phyloP scores from a whole-genome alignment of 2,797 vertebrate species.

The Simalia tracyae region DNA sequence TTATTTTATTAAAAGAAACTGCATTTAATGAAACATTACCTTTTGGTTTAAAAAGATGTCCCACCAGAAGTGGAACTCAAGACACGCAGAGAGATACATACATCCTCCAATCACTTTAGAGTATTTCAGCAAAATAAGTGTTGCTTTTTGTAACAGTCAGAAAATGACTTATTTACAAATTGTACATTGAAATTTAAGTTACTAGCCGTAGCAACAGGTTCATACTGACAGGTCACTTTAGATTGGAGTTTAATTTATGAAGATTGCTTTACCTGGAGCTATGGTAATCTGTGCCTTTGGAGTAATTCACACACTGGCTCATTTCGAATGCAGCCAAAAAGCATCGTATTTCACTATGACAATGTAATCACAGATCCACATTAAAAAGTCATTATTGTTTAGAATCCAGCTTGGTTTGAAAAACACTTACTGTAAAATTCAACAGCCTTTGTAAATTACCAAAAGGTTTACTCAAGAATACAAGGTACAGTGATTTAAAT shows the following conservation, averaged over 20 bases:
- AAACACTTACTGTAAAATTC: conserved; percentile 95
- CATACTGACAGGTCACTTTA: conserved; percentile 84
- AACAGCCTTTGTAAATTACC: conserved; percentile 92
- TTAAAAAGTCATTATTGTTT: conserved; percentile 99
- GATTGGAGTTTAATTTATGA: conserved; percentile 99
- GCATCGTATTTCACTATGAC: conserved; percentile 95
- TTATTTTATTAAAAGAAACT: conserved; percentile 53
- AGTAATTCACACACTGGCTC: conserved; percentile 90
- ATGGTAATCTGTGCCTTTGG: conserved; percentile 82
- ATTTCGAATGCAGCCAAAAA: conserved; percentile 88
- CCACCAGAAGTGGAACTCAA: background rate
- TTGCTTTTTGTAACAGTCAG: conserved; percentile 61
- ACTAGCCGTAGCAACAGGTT: conserved; percentile 74
- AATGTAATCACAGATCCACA: conserved; percentile 99
- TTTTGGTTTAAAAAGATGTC: conserved; percentile 48
- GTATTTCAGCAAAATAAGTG: conserved; percentile 60
- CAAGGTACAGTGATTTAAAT: conserved; percentile 88
- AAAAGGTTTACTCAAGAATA: conserved; percentile 90
- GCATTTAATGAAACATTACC: conserved; percentile 42
- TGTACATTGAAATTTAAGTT: conserved; percentile 71
- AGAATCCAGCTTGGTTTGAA: conserved; percentile 92
- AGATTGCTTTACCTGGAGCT: conserved; percentile 92
- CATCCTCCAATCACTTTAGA: conserved; percentile 37
- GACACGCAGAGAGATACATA: background rate
- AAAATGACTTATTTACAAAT: conserved; percentile 73